phyloP scores from a whole-genome alignment of 1,140 invertebrate species.

The Cotesia typhae region DNA sequence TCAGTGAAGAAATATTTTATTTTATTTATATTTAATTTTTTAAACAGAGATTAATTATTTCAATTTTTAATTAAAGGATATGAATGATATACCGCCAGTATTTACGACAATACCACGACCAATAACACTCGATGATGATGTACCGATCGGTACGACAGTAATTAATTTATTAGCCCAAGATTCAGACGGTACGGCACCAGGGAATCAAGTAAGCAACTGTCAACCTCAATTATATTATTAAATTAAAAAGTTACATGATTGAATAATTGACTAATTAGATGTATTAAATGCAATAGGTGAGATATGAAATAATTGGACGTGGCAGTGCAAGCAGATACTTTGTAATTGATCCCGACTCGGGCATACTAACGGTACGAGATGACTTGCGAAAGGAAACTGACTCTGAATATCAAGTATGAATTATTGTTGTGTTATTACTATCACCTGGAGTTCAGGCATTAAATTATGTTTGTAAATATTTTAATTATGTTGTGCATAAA shows the following conservation, averaged over 20 bases:
- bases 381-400: slow-evolving; percentile 85
- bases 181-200: slow-evolving; percentile 81
- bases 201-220: slow-evolving; percentile 73
- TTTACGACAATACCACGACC: slow-evolving; percentile 83
- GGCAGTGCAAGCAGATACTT: slow-evolving; percentile 85
- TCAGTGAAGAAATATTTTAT: too few species aligned
- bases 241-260: background rate
- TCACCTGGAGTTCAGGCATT: background rate
- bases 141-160: slow-evolving; percentile 81
- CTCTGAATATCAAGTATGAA: slow-evolving; percentile 79
- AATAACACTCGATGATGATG: slow-evolving; percentile 83
- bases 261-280: slow-evolving; percentile 1
- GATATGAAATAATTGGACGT: slow-evolving; percentile 83
- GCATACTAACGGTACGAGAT: slow-evolving; percentile 79
- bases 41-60: background rate
- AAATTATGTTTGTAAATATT: slow-evolving; percentile 20
- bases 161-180: slow-evolving; percentile 81
- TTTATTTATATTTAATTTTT: too few species aligned
- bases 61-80: slow-evolving; percentile 67
- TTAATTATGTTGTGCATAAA: background rate
- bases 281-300: slow-evolving; percentile 60
- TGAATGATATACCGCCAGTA: slow-evolving; percentile 85
- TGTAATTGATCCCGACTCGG: slow-evolving; percentile 84
- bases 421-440: slow-evolving; percentile 6
- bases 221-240: background rate